Conservation (phyloP, 2,797 vertebrate genomes). For the Threskiornis aethiopicus region DNA sequence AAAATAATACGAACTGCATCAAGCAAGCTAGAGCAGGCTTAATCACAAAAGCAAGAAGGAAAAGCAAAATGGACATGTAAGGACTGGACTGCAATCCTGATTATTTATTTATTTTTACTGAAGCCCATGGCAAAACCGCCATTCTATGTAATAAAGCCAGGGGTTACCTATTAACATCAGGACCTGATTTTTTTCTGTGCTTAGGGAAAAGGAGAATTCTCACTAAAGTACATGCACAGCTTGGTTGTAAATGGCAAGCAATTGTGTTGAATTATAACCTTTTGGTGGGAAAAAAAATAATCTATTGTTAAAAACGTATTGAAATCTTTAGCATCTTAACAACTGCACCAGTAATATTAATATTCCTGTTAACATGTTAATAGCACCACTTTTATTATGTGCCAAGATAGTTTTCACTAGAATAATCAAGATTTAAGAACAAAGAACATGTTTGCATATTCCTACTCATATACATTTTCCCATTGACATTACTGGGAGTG, state of each 20-base stretch:
- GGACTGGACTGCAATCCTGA: background rate
- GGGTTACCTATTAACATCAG: background rate
- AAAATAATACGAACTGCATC: background rate
- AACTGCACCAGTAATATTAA: background rate
- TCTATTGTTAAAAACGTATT: background rate
- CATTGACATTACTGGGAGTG: background rate
- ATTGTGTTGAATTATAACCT: background rate
- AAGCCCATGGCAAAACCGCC: background rate
- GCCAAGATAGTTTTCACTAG: background rate
- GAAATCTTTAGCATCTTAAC: background rate
- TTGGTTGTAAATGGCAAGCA: background rate
- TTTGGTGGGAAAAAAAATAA: background rate
- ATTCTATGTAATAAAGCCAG: background rate
- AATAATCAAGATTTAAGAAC: background rate
- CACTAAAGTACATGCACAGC: background rate
- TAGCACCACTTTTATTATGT: background rate
- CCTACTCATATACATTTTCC: background rate
- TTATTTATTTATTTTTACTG: background rate
- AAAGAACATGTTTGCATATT: background rate
- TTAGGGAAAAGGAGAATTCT: background rate
- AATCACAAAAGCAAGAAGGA: background rate
- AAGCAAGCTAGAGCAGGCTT: background rate
- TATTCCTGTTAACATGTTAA: background rate
- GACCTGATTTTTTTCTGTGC: background rate
- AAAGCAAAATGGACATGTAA: background rate